Evolutionary conservation across 2,797 vertebrate genomes (phyloP).

Genomic region (Cephalopachus bancanus): DNA sequence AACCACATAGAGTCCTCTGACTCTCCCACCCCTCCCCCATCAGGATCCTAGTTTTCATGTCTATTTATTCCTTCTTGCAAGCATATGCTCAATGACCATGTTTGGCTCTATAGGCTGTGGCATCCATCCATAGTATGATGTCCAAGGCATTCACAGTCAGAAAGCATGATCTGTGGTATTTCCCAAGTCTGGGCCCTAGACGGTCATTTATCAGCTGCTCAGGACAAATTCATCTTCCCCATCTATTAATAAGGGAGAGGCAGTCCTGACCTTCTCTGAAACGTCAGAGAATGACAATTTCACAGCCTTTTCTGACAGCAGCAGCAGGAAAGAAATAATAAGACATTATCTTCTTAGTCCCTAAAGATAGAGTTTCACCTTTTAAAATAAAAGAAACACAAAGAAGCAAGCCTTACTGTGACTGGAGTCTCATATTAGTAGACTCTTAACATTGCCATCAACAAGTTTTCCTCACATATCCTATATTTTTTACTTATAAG

Average conservation of each 20-base stretch:
- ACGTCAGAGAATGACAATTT: constrained; percentile 9
- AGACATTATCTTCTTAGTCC: not conserved
- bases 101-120: not conserved
- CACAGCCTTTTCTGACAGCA: constrained; percentile 27
- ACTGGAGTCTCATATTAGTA: not conserved
- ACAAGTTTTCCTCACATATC: not conserved
- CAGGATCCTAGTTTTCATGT: not conserved
- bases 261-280: not conserved
- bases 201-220: constrained; percentile 11
- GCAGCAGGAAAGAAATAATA: constrained; percentile 39
- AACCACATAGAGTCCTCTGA: not conserved
- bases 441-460: not conserved
- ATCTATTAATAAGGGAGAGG: not conserved
- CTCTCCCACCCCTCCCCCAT: not conserved
- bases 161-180: not conserved
- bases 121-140: not conserved
- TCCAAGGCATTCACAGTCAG: not conserved
- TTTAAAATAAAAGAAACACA: not conserved
- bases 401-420: not conserved
- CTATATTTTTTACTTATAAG: not conserved
- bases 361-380: not conserved
- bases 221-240: not conserved
- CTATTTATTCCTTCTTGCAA: not conserved
- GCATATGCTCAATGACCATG: not conserved
- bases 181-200: not conserved